These are phyloP conservation scores for Amazona vittata DNA, from an alignment of 2,113 vertebrate genomes.

Conservation along the genomic window DNA sequence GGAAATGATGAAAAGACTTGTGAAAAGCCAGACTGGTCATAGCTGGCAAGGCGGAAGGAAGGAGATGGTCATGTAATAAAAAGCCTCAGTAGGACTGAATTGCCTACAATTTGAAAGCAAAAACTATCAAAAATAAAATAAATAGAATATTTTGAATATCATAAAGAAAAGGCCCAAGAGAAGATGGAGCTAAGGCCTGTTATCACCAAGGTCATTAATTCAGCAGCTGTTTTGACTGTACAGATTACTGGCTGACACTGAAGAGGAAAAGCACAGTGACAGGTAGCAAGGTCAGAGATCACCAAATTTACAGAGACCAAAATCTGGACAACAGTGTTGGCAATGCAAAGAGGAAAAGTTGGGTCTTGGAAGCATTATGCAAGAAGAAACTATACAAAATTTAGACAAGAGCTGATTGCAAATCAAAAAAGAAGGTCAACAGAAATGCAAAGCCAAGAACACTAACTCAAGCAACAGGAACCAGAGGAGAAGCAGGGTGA, in stretches of 20 bases:
- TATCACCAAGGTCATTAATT: not conserved
- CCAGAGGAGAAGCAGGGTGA: not conserved
- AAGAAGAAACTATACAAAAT: slow-evolving; percentile 37
- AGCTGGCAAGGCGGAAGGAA: not conserved
- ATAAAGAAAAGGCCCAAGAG: not conserved
- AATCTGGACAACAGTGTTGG: not conserved
- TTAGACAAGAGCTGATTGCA: slow-evolving; percentile 19
- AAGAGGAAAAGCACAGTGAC: not conserved
- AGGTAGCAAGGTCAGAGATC: not conserved
- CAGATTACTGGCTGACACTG: not conserved
- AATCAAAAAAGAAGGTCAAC: not conserved
- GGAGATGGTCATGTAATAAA: not conserved
- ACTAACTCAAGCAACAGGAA: slow-evolving; percentile 34
- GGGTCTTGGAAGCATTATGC: not conserved
- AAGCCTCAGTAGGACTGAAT: not conserved
- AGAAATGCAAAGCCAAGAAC: not conserved
- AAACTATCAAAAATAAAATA: not conserved
- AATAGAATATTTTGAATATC: not conserved
- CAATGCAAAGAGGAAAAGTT: not conserved
- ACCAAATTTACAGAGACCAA: not conserved
- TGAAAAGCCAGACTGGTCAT: not conserved
- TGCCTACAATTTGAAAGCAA: not conserved
- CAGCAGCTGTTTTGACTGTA: not conserved
- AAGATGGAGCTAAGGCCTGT: not conserved
- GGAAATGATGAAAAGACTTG: not conserved